A percentile compares a stretch with the other conserved stretches of the same genome.
phyloP scores from a whole-genome alignment of 2,113 vertebrate genomes.

The Potamarius usumacintae region DNA sequence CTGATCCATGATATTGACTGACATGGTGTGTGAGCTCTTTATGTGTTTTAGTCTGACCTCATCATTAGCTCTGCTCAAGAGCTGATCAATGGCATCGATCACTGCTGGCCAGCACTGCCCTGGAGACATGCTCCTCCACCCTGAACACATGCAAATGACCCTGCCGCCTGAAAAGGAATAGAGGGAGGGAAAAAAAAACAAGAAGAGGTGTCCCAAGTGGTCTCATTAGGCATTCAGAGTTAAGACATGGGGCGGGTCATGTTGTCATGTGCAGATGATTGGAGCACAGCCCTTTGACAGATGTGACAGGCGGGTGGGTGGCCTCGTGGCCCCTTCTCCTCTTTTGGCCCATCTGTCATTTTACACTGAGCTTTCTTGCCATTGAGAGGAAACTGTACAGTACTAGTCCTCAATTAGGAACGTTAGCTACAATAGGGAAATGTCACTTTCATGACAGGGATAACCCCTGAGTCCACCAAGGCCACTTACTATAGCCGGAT shows the following conservation, averaged over 20 bases:
- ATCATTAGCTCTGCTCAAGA: slow-evolving; percentile 44
- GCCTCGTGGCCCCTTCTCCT: slow-evolving; percentile 36
- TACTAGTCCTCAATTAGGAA: slow-evolving; percentile 47
- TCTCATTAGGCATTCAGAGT: slow-evolving; percentile 54
- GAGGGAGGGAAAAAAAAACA: neutral
- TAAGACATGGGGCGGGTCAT: slow-evolving; percentile 46
- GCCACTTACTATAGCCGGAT: slow-evolving; percentile 36
- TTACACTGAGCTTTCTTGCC: slow-evolving; percentile 35
- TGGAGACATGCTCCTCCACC: neutral
- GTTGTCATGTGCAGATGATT: slow-evolving; percentile 51
- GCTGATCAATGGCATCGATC: slow-evolving; percentile 42
- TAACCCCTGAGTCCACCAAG: slow-evolving; percentile 41
- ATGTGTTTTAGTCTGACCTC: slow-evolving; percentile 32
- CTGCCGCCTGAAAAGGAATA: slow-evolving; percentile 43
- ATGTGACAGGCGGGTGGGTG: slow-evolving; percentile 53
- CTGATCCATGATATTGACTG: neutral
- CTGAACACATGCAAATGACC: slow-evolving; percentile 46
- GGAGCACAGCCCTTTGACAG: slow-evolving; percentile 52
- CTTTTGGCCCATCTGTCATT: slow-evolving; percentile 55
- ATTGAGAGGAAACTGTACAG: slow-evolving; percentile 42
- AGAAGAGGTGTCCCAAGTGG: slow-evolving; percentile 47
- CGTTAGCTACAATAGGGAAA: slow-evolving; percentile 52
- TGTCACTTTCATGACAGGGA: slow-evolving; percentile 48
- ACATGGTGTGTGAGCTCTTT: slow-evolving; percentile 36
- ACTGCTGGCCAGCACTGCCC: slow-evolving; percentile 3